phyloP scores from a whole-genome alignment of 53 echinoderm and acorn worm species.

The Henricia sp. region DNA sequence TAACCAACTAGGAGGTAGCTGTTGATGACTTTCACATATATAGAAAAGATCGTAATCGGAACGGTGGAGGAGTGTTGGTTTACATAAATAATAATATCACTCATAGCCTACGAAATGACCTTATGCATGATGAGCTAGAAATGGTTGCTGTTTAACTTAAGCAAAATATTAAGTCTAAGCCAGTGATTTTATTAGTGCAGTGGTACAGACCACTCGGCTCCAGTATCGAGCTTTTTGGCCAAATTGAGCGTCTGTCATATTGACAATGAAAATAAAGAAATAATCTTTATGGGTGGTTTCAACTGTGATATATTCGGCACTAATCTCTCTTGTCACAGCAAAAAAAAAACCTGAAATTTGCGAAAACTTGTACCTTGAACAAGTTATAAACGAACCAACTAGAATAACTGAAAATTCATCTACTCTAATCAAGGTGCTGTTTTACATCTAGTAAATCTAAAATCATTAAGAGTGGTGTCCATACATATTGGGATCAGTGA shows the following conservation, averaged over 20 bases:
- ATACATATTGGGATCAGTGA: conserved; percentile 21
- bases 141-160: background rate
- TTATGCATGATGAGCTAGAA: background rate
- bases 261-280: background rate
- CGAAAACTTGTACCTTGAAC: background rate
- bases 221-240: background rate
- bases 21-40: background rate
- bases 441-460: background rate
- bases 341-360: background rate
- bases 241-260: background rate
- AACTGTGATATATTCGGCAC: background rate
- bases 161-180: background rate
- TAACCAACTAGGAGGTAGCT: background rate
- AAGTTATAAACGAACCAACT: conserved; percentile 13
- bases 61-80: background rate
- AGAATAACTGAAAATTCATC: background rate
- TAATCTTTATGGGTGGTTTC: background rate
- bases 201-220: conserved; percentile 6
- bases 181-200: background rate
- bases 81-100: background rate
- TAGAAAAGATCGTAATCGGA: conserved; percentile 8
- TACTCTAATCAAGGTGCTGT: background rate
- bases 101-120: background rate
- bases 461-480: background rate
- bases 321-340: background rate